Conservation (phyloP, 2,797 vertebrate genomes). For the Limnodromus scolopaceus region DNA sequence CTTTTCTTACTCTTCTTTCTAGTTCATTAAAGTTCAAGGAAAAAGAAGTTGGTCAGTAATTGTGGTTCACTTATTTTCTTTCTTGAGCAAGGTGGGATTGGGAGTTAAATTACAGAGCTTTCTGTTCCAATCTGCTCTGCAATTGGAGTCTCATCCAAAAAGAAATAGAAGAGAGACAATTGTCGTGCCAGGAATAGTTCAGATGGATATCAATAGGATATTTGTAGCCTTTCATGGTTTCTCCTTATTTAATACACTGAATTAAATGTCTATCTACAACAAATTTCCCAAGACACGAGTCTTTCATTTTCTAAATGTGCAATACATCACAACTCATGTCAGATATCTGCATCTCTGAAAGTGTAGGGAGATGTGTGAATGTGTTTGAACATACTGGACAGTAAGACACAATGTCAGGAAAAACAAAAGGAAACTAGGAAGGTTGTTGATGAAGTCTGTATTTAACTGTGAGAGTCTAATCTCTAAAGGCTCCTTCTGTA, state of each 20-base stretch:
- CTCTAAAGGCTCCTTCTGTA: background rate
- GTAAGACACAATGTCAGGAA: background rate
- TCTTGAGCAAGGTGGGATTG: background rate
- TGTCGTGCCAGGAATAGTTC: rapidly evolving
- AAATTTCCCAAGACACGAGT: background rate
- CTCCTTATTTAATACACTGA: background rate
- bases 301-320: background rate
- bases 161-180: background rate
- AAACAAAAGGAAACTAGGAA: background rate
- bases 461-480: background rate
- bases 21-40: background rate
- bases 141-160: background rate
- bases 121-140: background rate
- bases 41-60: background rate
- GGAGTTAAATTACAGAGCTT: background rate
- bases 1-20: background rate
- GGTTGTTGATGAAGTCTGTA: background rate
- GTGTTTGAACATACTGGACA: background rate
- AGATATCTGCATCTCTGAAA: background rate
- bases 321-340: background rate
- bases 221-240: background rate
- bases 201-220: background rate
- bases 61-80: background rate
- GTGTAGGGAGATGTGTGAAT: background rate
- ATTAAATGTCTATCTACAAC: background rate